phyloP scores from a whole-genome alignment of 2,113 vertebrate species.

The Geothlypis trichas region DNA sequence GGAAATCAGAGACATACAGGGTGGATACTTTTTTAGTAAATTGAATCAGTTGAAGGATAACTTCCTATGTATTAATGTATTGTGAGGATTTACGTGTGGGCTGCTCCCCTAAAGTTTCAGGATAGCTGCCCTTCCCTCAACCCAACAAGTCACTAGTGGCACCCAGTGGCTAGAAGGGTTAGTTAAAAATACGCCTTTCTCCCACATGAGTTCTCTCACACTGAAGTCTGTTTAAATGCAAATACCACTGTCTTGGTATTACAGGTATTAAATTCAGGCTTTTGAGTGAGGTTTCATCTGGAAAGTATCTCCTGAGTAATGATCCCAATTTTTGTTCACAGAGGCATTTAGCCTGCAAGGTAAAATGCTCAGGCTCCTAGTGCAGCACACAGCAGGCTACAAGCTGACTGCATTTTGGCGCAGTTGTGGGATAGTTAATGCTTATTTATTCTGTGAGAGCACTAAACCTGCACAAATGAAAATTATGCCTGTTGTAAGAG shows the following conservation, averaged over 20 bases:
- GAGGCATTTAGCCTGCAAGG: not conserved
- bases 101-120: not conserved
- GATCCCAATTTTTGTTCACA: not conserved
- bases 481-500: constrained; percentile 35
- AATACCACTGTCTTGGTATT: not conserved
- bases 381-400: not conserved
- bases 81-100: not conserved
- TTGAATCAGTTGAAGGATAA: not conserved
- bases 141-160: constrained; percentile 60
- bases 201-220: not conserved
- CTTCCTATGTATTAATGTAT: not conserved
- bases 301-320: constrained; percentile 2
- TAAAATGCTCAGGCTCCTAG: not conserved
- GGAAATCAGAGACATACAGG: not conserved
- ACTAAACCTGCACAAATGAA: constrained; percentile 46
- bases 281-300: not conserved
- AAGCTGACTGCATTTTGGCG: not conserved
- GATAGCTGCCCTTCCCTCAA: constrained; percentile 14
- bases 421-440: constrained; percentile 30
- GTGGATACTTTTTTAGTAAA: not conserved
- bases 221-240: not conserved
- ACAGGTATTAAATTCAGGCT: not conserved
- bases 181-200: constrained; percentile 29
- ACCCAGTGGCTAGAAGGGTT: constrained; percentile 68
- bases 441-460: constrained; percentile 55